Percentiles rank a stretch among this genome's conserved stretches.
Evolutionary conservation across 2,797 vertebrate genomes (phyloP).

Genomic region (Anomalospiza imberbis): DNA sequence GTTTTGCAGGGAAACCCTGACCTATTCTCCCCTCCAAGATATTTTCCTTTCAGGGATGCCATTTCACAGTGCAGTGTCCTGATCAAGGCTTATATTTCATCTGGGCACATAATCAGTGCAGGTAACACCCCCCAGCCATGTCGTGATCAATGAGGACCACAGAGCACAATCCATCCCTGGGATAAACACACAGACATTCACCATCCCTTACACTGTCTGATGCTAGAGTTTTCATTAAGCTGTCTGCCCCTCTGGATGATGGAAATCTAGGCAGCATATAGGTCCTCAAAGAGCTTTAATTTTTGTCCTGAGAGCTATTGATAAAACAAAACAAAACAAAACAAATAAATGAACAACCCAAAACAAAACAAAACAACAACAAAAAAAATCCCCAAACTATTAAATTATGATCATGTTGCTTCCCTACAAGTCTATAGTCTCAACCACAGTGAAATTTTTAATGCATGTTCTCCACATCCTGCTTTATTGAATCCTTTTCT

Average conservation of each 20-base stretch:
- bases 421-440: background rate
- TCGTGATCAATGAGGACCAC: rapidly evolving
- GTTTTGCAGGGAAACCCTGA: background rate
- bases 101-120: rapidly evolving
- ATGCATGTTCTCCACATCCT: background rate
- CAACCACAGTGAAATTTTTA: background rate
- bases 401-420: background rate
- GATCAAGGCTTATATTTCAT: background rate
- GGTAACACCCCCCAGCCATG: rapidly evolving
- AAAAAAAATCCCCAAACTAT: background rate
- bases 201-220: background rate
- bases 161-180: background rate
- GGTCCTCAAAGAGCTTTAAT: background rate
- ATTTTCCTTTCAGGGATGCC: background rate
- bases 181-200: background rate
- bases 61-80: background rate
- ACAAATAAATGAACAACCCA: too few relatives aligned
- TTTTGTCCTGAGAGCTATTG: background rate
- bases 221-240: background rate
- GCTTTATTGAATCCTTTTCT: background rate
- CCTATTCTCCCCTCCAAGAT: rapidly evolving
- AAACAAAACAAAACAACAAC: too few relatives aligned
- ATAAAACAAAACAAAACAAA: background rate
- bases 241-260: background rate
- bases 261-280: background rate